Percentiles rank a stretch among this genome's conserved stretches.
Evolutionary conservation across 2,888 invertebrate species (phyloP).

Genomic region (Sussaba pulchella): DNA sequence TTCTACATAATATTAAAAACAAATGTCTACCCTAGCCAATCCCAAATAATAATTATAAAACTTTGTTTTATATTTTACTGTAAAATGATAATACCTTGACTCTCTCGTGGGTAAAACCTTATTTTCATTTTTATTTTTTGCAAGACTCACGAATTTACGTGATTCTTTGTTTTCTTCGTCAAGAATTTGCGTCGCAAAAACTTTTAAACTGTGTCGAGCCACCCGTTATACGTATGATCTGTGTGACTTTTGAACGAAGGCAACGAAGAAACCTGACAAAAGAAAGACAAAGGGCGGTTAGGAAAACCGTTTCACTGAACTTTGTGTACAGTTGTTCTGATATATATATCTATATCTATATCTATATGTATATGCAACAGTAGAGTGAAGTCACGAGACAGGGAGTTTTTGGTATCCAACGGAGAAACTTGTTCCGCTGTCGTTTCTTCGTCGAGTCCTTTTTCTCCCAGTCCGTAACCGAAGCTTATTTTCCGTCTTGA

Average conservation of each 20-base stretch:
- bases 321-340: conserved; percentile 57
- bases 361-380: neutral
- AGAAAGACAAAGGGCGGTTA: conserved; percentile 24
- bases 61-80: neutral
- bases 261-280: conserved; percentile 18
- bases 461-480: conserved; percentile 22
- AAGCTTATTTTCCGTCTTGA: conserved; percentile 56
- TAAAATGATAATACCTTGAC: too few species aligned
- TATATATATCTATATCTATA: conserved; percentile 5
- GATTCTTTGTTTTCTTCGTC: conserved; percentile 10
- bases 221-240: conserved; percentile 38
- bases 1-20: too few species aligned
- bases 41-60: too few species aligned
- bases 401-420: conserved; percentile 56
- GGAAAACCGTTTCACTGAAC: conserved; percentile 44
- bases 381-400: conserved; percentile 26
- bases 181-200: conserved; percentile 45
- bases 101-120: too few species aligned
- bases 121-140: too few species aligned
- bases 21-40: too few species aligned
- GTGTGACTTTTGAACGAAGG: conserved; percentile 48
- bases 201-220: conserved; percentile 45
- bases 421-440: conserved; percentile 46
- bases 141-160: too few species aligned
- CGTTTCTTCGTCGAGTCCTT: conserved; percentile 29